phyloP scores from a whole-genome alignment of 2,113 vertebrate species.

The Gasterosteus nipponicus region DNA sequence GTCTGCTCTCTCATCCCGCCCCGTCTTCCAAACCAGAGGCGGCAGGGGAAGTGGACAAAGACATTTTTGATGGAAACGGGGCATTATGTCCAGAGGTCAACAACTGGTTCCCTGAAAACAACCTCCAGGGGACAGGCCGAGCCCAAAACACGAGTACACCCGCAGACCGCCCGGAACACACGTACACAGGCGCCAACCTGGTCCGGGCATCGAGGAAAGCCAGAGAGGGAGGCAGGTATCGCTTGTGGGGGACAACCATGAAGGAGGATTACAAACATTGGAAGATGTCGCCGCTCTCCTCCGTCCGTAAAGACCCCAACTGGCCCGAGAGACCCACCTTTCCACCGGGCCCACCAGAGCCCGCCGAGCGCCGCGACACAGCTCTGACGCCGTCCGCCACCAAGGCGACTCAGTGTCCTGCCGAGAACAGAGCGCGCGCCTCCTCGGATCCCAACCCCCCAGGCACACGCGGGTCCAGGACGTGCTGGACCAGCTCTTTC shows the following conservation, averaged over 20 bases:
- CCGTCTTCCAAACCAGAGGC: slow-evolving; percentile 53
- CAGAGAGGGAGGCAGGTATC: slow-evolving; percentile 10
- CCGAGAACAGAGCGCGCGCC: slow-evolving; percentile 57
- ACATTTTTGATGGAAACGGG: slow-evolving; percentile 41
- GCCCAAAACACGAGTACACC: slow-evolving; percentile 40
- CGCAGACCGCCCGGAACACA: slow-evolving; percentile 52
- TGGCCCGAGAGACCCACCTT: slow-evolving; percentile 51
- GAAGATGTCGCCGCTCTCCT: slow-evolving; percentile 17
- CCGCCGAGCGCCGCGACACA: slow-evolving; percentile 62
- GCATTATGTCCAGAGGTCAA: slow-evolving; percentile 77
- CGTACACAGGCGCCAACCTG: slow-evolving; percentile 41
- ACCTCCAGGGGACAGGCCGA: slow-evolving; percentile 32
- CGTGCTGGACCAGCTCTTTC: slow-evolving; percentile 53
- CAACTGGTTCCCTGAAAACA: slow-evolving; percentile 58
- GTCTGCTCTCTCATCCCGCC: slow-evolving; percentile 28
- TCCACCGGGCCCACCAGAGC: neutral
- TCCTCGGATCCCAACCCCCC: slow-evolving; percentile 59
- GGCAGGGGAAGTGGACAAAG: neutral
- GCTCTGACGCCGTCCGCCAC: slow-evolving; percentile 30
- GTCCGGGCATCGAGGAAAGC: slow-evolving; percentile 1
- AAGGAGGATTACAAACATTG: slow-evolving; percentile 76
- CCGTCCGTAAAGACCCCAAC: slow-evolving; percentile 27
- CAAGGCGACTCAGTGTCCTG: slow-evolving; percentile 48
- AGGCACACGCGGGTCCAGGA: slow-evolving; percentile 56
- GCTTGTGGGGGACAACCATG: slow-evolving; percentile 67